phyloP scores from a whole-genome alignment of 2,113 vertebrate genomes.

The Struthio camelus region DNA sequence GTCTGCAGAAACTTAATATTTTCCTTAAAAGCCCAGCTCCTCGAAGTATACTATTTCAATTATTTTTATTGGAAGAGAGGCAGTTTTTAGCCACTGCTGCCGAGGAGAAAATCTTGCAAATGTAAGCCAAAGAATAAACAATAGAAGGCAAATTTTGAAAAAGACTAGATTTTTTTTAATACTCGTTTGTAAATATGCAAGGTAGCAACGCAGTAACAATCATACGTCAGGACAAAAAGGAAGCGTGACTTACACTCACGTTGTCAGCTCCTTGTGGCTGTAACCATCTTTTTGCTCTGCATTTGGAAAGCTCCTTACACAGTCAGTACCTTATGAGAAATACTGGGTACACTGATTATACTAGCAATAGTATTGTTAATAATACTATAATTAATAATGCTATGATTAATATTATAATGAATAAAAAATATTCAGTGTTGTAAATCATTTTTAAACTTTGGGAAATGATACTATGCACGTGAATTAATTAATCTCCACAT shows the following conservation, averaged over 20 bases:
- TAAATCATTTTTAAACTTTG: background rate
- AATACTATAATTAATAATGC: background rate
- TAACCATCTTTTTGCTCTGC: background rate
- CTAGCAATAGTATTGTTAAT: background rate
- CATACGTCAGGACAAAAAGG: background rate
- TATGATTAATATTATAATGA: background rate
- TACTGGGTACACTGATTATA: background rate
- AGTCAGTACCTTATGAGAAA: background rate
- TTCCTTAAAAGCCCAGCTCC: background rate
- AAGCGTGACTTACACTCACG: background rate
- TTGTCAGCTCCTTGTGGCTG: background rate
- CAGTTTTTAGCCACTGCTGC: background rate
- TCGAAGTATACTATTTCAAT: background rate
- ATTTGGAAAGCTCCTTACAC: background rate
- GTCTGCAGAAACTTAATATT: background rate
- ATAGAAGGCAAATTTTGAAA: background rate
- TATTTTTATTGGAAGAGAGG: background rate
- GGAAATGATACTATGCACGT: background rate
- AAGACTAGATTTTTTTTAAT: background rate
- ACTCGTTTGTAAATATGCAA: background rate
- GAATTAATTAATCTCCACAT: background rate
- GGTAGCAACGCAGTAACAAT: background rate
- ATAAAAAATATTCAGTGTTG: background rate
- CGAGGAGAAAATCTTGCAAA: conserved; percentile 2
- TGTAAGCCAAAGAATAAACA: background rate